Base-by-base conservation (phyloP, 1,140 invertebrate genomes). In the Drosophila neocordata region DNA sequence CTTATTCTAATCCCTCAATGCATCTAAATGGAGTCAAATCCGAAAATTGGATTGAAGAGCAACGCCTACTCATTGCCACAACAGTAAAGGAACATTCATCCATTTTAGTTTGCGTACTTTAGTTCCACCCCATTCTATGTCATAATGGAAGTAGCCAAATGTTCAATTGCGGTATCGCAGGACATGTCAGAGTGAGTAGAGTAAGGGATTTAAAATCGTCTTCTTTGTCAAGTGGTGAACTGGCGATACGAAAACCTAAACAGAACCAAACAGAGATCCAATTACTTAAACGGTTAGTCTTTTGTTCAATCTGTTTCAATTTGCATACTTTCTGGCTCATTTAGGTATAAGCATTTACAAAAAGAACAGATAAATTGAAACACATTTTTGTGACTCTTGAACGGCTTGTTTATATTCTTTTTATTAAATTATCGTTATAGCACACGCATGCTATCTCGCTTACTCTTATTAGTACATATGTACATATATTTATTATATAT, bases 231-330 rank as follows among this genome's bases (percentile, higher is more conserved):
- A 77, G 74, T 74, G 66, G 63, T 64, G 73, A 63, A 77, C 72
- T 65, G 67, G 35, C 59, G 65, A 67, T 69, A 74, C 64, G 66
- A 65, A 71, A 84, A 73, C 89, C 76, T 89, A 91, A 90, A 91
- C 81, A 91, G 79, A 72, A 62, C 73, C 82, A 90, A 91, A 90
- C 89, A 73, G 77, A 91, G 74, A 89, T 84, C 80, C 89, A 91
- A 91, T 91, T 91, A 91, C 89, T 91, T 91, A 90, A 91, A 91
- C 80, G 87, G 85, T 89, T 84, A 77, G 72, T 62, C 87, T 79
- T 81, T 90, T 90, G 88, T 90, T 81, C 59, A 73, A 77, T 76
- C 74, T 79, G 79, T 69, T 75, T 57, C 72, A 84, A 90, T 90
- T 90, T 90, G 82, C 88, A 74, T 74, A 74, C 66, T 73, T 67